Conservation (phyloP, 2,113 vertebrate genomes). For the Pterocles orientalis region DNA sequence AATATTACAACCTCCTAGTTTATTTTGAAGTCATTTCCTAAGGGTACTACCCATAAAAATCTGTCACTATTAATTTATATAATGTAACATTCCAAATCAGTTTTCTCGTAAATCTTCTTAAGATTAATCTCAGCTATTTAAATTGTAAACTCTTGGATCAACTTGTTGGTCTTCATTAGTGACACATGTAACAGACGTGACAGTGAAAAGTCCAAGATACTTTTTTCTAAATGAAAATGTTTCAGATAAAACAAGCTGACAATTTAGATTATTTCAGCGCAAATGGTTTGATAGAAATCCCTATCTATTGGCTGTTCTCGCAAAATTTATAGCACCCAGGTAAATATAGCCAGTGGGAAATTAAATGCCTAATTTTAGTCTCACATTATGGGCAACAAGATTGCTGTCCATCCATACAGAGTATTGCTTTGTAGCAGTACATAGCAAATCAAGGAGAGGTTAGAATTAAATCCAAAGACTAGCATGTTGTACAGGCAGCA, state of each 20-base stretch:
- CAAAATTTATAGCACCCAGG: not conserved
- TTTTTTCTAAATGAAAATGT: not conserved
- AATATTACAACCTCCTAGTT: not conserved
- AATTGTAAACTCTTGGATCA: constrained; percentile 40
- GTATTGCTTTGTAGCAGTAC: not conserved
- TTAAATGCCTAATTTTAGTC: not conserved
- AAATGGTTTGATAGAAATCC: not conserved
- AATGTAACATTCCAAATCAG: constrained; percentile 50
- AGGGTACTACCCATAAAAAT: constrained; percentile 53
- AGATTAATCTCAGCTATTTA: constrained; percentile 54
- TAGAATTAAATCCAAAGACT: not conserved
- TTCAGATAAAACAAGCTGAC: not conserved
- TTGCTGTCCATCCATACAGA: not conserved
- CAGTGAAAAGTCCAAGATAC: not conserved
- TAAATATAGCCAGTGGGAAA: not conserved
- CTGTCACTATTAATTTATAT: constrained; percentile 47
- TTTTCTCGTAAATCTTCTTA: constrained; percentile 57
- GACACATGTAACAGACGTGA: not conserved
- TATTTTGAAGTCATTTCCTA: constrained; percentile 48
- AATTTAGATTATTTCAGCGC: not conserved
- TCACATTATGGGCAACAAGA: not conserved
- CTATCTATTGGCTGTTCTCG: not conserved
- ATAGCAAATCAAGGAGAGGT: not conserved
- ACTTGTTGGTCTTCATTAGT: constrained; percentile 16
- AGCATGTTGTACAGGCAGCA: not conserved